Evolutionary conservation across 2,797 vertebrate species (phyloP).

Genomic region (Tiaroga cobitis): DNA sequence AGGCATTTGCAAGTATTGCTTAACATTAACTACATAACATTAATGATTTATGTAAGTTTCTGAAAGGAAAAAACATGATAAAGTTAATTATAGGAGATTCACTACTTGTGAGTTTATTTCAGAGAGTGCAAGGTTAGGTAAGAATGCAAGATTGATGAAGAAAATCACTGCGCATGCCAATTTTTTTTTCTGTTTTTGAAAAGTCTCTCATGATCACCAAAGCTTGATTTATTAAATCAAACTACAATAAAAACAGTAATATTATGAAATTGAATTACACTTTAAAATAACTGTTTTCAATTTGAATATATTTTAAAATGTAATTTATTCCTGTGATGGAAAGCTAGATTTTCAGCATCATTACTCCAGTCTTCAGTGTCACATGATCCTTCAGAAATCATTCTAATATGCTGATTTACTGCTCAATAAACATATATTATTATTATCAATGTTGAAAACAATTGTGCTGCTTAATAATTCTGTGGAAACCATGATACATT

Average conservation of each 20-base stretch:
- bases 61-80: not conserved
- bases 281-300: not conserved
- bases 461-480: not conserved
- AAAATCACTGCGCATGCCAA: not conserved
- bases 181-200: not conserved
- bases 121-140: not conserved
- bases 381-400: not conserved
- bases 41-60: not conserved
- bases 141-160: not conserved
- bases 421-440: not conserved
- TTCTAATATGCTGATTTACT: not conserved
- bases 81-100: not conserved
- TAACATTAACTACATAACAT: too few species aligned
- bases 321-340: not conserved
- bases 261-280: not conserved
- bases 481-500: not conserved
- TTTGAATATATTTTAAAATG: not conserved
- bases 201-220: not conserved
- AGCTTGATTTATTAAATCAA: not conserved
- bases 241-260: not conserved
- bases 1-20: not conserved
- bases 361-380: not conserved
- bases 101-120: not conserved
- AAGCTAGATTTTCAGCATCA: not conserved
- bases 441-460: not conserved